Evolutionary conservation across 2,113 vertebrate species (phyloP).

Genomic region (Elgaria multicarinata): DNA sequence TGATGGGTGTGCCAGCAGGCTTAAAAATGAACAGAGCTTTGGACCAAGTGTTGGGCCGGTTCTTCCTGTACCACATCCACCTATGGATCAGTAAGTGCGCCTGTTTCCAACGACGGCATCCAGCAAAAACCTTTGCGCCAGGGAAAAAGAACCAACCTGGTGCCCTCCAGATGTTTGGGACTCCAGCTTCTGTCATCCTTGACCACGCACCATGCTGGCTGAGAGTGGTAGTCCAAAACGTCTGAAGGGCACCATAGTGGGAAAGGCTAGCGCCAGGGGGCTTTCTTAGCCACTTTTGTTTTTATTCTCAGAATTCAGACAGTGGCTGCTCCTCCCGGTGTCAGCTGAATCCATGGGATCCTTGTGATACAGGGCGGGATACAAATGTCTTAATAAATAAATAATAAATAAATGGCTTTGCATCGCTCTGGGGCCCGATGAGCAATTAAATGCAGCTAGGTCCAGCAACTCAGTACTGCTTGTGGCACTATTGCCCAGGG

Average conservation of each 20-base stretch:
- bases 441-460: neutral
- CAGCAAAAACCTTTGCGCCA: neutral
- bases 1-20: conserved; percentile 97
- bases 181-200: no score
- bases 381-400: no score
- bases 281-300: neutral
- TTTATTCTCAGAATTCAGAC: neutral
- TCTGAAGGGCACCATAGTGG: neutral
- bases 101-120: neutral
- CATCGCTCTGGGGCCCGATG: neutral
- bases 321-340: no score
- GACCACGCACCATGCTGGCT: neutral
- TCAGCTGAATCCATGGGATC: no score
- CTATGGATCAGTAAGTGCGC: conserved; percentile 96
- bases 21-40: conserved; percentile 97
- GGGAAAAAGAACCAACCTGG: neutral
- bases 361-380: no score
- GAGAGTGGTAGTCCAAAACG: neutral
- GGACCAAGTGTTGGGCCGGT: conserved; percentile 94
- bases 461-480: neutral
- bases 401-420: no score
- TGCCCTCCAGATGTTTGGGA: no score
- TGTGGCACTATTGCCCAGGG: neutral
- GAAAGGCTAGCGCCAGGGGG: neutral
- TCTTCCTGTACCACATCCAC: conserved; percentile 99